phyloP scores from a whole-genome alignment of 2,113 vertebrate species.

The Thomomys bottae region DNA sequence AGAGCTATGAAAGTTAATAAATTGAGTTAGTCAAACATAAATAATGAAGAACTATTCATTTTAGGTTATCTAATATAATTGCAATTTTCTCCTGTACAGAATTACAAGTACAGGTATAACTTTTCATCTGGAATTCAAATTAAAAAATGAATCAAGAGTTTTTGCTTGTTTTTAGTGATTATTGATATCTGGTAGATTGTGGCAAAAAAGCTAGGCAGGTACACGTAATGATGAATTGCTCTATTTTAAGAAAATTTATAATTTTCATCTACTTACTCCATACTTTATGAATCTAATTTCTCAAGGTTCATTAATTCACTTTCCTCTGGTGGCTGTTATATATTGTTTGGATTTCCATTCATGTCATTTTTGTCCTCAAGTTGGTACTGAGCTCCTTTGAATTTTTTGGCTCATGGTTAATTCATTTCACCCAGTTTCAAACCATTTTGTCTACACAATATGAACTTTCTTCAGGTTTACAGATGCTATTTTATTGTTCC shows the following conservation, averaged over 20 bases:
- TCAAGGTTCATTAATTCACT: slow-evolving; percentile 65
- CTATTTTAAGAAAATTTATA: slow-evolving; percentile 66
- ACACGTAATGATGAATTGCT: slow-evolving; percentile 51
- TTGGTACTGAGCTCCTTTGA: not conserved
- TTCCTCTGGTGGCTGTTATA: slow-evolving; percentile 44
- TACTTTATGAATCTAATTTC: slow-evolving; percentile 42
- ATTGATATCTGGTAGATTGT: slow-evolving; percentile 47
- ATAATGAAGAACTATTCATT: not conserved
- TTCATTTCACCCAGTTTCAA: not conserved
- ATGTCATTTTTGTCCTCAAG: slow-evolving; percentile 35
- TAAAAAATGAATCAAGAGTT: slow-evolving; percentile 18
- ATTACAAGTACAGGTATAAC: not conserved
- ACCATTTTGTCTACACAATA: not conserved
- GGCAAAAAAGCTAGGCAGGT: slow-evolving; percentile 16
- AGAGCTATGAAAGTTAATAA: not conserved
- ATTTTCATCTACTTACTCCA: slow-evolving; percentile 53
- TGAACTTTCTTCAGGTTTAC: not conserved
- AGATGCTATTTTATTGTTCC: not conserved
- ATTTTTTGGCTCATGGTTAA: not conserved
- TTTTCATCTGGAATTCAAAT: slow-evolving; percentile 26
- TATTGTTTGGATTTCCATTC: slow-evolving; percentile 51
- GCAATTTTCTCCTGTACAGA: not conserved
- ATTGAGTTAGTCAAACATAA: slow-evolving; percentile 2
- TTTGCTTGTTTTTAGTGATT: slow-evolving; percentile 30
- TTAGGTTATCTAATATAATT: slow-evolving; percentile 37